Percentiles rank a stretch among this genome's conserved stretches.
phyloP scores from a whole-genome alignment of 2,113 vertebrate genomes.

The Pollimyrus isidori region DNA sequence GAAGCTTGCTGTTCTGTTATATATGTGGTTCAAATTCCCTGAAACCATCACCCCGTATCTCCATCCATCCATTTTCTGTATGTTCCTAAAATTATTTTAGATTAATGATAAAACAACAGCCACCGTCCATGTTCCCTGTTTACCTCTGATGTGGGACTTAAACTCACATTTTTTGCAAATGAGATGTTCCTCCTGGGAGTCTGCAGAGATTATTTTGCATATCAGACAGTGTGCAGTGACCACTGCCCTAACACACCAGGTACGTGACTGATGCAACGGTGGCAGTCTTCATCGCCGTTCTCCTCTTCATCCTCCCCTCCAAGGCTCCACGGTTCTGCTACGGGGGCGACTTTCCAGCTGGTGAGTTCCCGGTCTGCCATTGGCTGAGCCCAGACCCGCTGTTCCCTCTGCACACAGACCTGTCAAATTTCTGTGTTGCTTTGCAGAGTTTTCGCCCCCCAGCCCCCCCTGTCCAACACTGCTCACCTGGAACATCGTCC shows the following conservation, averaged over 20 bases:
- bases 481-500: conserved; percentile 79
- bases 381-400: not conserved
- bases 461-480: conserved; percentile 49
- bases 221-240: not conserved
- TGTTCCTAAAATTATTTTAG: not conserved
- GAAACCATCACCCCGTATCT: not conserved
- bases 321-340: conserved; percentile 63
- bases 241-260: conserved; percentile 46
- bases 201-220: not conserved
- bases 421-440: not conserved
- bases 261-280: conserved; percentile 80
- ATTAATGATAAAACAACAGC: not conserved
- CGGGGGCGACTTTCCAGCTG: conserved; percentile 49
- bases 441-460: conserved; percentile 35
- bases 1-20: not conserved
- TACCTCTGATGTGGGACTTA: not conserved
- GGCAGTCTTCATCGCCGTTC: conserved; percentile 69
- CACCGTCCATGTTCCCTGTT: not conserved
- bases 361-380: conserved; percentile 28
- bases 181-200: not conserved
- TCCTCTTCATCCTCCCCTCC: conserved; percentile 84
- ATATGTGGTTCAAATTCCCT: not conserved
- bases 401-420: not conserved
- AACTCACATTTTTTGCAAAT: not conserved
- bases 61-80: too few species aligned